Conservation (phyloP, 2,113 vertebrate genomes). For the Ptilonorhynchus violaceus region DNA sequence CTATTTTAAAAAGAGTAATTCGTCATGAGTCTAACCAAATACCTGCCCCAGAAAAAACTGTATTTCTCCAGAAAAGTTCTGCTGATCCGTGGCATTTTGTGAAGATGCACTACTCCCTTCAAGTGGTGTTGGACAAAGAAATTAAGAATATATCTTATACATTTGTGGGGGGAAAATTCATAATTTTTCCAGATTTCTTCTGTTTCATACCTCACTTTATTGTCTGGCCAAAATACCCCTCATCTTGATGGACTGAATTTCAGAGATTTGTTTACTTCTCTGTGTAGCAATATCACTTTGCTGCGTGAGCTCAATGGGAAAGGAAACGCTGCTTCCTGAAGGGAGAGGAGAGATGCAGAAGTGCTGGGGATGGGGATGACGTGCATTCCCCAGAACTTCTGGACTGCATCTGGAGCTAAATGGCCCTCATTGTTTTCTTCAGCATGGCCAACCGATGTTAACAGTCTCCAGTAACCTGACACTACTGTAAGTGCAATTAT, state of each 20-base stretch:
- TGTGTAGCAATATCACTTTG: not conserved
- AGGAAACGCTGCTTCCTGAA: not conserved
- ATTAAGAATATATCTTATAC: not conserved
- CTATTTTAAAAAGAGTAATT: not conserved
- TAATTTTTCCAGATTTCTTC: not conserved
- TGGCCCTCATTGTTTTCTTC: not conserved
- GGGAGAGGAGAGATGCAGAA: not conserved
- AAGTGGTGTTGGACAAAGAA: not conserved
- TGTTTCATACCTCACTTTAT: not conserved
- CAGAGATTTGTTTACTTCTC: not conserved
- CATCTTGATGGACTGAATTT: not conserved
- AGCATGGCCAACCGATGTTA: rapidly evolving
- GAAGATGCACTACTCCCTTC: not conserved
- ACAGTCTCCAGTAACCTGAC: not conserved
- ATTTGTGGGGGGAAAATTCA: not conserved
- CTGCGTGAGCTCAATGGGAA: not conserved
- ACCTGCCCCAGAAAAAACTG: not conserved
- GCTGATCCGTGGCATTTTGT: not conserved
- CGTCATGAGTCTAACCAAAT: not conserved
- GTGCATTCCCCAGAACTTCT: not conserved
- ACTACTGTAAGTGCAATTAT: not conserved
- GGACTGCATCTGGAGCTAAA: not conserved
- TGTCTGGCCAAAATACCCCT: not conserved
- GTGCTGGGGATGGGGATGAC: not conserved
- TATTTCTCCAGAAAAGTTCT: not conserved